A percentile compares a stretch with the other conserved stretches of the same genome.
These are phyloP conservation scores for Drosophila sordidula DNA, from an alignment of 2,888 invertebrate species.

Conservation along the genomic window DNA sequence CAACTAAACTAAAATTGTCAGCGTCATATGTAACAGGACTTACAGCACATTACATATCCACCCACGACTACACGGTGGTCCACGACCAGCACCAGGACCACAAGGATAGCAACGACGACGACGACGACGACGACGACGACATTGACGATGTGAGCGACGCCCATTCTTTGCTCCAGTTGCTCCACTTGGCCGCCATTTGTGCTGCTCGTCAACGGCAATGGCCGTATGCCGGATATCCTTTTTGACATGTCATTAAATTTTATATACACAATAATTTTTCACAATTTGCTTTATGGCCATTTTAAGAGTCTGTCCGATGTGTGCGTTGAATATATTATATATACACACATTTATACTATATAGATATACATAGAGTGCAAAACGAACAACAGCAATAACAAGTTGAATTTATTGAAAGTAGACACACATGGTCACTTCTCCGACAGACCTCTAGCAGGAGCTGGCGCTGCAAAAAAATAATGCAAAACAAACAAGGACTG, in stretches of 20 bases:
- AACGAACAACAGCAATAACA: conserved; percentile 42
- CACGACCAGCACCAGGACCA: conserved; percentile 36
- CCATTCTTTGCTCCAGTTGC: conserved; percentile 38
- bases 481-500: conserved; percentile 4
- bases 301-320: conserved; percentile 72
- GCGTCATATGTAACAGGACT: conserved; percentile 62
- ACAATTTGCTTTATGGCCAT: conserved; percentile 79
- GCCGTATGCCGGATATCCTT: conserved; percentile 80
- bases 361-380: conserved; percentile 20
- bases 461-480: not conserved
- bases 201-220: conserved; percentile 58
- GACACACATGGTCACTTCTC: conserved; percentile 27
- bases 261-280: conserved; percentile 81
- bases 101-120: conserved; percentile 7
- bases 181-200: conserved; percentile 49
- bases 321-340: conserved; percentile 62
- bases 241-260: conserved; percentile 82
- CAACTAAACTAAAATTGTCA: conserved; percentile 79
- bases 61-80: conserved; percentile 31
- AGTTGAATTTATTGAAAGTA: conserved; percentile 44
- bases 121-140: conserved; percentile 9
- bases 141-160: conserved; percentile 35
- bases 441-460: conserved; percentile 3
- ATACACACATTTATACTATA: conserved; percentile 13
- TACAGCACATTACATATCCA: conserved; percentile 69